Base-by-base conservation (phyloP, 2,797 vertebrate species). In the Rhinophrynus dorsalis region DNA sequence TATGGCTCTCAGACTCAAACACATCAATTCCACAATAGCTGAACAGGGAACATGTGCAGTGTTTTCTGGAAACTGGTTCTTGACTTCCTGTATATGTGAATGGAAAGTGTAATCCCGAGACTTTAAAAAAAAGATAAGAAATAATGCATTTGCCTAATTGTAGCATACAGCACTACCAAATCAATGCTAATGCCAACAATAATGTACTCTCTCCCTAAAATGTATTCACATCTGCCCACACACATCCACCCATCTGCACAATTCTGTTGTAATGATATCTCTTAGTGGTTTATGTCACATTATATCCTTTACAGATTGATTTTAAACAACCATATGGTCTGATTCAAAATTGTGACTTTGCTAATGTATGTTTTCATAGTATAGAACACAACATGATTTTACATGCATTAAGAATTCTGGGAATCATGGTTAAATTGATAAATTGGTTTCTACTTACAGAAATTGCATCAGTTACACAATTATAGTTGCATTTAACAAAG, bases 361-460 rank as follows among this genome's bases (percentile, higher is more conserved):
- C 69, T 73, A 73, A 66, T 73, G 69, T 66, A 73, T 73, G 55
- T 73, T 73, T 73, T 59, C 69, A 66, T 73, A 66, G 69, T 50
- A 20, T 24, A 45, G 54, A 73, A 73, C 61, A 73, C 60, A 72
- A 65, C 68, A 72, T 51, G 68, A 33, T 58, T 72, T 72, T 72
- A 72, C 52, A 73, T 73, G 62, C 69, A 66, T 66, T 73, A 73
- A 52, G 54, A 57, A 60, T 73, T 59, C 61, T 66, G 69, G 54
- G 69, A 72, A 59, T 58, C 35, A 30, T 50, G 52, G 52, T 65
- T 72, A 65, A 72, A 65, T 72, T 72, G 60, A 72, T 61, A 72
- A 65, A 65, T 65, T 58, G 69, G 69, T 47, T 52, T 59, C 44
- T 59, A 44, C 61, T 65, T 72, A 40, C 68, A 56, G 55, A 30